phyloP scores from a whole-genome alignment of 2,797 vertebrate genomes.

The Artibeus lituratus region DNA sequence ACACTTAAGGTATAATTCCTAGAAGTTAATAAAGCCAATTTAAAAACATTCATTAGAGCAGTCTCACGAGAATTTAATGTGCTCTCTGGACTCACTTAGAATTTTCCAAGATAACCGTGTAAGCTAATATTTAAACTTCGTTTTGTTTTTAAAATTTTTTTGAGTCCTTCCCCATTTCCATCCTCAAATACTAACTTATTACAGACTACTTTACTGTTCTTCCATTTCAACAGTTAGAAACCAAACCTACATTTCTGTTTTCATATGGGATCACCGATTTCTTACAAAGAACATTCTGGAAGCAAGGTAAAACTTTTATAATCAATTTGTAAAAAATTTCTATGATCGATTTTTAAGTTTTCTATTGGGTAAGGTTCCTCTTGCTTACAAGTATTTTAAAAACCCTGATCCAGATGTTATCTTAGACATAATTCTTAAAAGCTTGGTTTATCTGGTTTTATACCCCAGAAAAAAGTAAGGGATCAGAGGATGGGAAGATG shows the following conservation, averaged over 20 bases:
- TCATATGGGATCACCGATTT: slow-evolving; percentile 54
- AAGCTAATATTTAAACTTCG: background rate
- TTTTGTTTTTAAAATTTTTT: background rate
- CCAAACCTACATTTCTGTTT: slow-evolving; percentile 37
- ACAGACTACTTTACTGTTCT: slow-evolving; percentile 47
- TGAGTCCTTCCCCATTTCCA: background rate
- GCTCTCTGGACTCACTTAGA: background rate
- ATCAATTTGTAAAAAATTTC: slow-evolving; percentile 7
- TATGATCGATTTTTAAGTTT: slow-evolving; percentile 2
- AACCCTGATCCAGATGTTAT: background rate
- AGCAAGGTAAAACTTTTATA: slow-evolving; percentile 38
- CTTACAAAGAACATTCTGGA: slow-evolving; percentile 51
- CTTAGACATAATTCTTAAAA: background rate
- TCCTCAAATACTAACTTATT: background rate
- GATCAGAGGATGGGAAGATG: background rate
- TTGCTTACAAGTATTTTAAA: background rate
- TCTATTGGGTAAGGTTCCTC: slow-evolving; percentile 9
- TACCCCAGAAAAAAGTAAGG: background rate
- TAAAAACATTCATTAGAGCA: background rate
- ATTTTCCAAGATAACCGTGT: background rate
- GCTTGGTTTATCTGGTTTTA: background rate
- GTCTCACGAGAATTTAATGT: background rate
- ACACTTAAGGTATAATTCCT: slow-evolving; percentile 53
- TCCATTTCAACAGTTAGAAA: slow-evolving; percentile 55
- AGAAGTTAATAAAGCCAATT: slow-evolving; percentile 61